Base-by-base conservation (phyloP, 2,797 vertebrate species). In the Mastacembelus armatus region DNA sequence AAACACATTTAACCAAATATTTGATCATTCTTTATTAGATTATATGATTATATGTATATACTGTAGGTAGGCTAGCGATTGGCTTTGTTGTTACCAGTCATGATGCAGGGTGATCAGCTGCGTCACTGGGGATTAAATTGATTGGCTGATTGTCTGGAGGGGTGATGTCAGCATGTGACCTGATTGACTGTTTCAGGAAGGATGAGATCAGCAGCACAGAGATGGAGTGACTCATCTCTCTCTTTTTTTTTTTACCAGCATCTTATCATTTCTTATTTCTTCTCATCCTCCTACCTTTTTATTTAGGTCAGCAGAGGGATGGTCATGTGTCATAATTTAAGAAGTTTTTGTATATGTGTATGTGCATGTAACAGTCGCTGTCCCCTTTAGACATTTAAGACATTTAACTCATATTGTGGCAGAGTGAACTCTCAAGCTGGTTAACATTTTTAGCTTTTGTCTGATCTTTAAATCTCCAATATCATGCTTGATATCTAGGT, bases 91-190 rank as follows among this genome's bases (percentile, higher is more conserved):
- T 36, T 48, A 47, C 22, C 36, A 5, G 26, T 27, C 42, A 55
- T 27, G 50, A 61, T 38, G 61, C 35, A 10, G 14, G 18, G 19
- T 12, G 33, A 60, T 16, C 12, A 4, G 32, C 43, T 6, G 51
- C 7, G 14, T 71, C 66, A 18, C 42, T 0, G 9, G 61, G 63
- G 22, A 71, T 36, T 15, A 52, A 35, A 71, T 24, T 1, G 72
- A 81, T 76, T 68, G 66, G 70, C 59, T 54, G n/a, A 48, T 40
- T 33, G 43, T 47, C 16, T 47, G 50, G 27, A 52, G 27, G 16
- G 30, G 47, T 80, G 79, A 83, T 33, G 81, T 88, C 83, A 84
- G 66, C 49, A 4, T 21, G 54, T 7, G 21, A 48, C 73, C 43
- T 58, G 52, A 77, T 74, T 14, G 40, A 38, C 32, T 40, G 27